phyloP scores from a whole-genome alignment of 2,888 invertebrate species.

The Zelleria hepariella region DNA sequence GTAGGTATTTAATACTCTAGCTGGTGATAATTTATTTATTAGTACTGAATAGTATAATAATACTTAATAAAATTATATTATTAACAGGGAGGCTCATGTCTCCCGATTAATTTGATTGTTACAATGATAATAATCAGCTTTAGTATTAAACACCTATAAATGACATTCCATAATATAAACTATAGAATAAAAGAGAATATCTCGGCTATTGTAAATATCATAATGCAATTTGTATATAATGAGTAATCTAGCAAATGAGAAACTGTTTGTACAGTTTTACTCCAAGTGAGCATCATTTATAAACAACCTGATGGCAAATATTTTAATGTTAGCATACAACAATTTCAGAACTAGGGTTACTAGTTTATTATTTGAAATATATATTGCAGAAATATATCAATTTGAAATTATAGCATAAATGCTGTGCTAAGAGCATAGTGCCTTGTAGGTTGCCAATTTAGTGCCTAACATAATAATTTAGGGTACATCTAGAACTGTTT shows the following conservation, averaged over 20 bases:
- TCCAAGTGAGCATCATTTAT: not conserved
- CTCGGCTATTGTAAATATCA: constrained; percentile 58
- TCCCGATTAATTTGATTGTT: not conserved
- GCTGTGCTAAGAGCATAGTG: constrained; percentile 73
- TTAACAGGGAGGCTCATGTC: not conserved
- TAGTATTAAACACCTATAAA: constrained; percentile 44
- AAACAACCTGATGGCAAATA: not conserved
- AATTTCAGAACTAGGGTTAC: not conserved
- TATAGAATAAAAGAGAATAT: constrained; percentile 29
- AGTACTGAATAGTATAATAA: not conserved
- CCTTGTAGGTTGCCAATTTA: constrained; percentile 74
- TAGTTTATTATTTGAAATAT: not conserved
- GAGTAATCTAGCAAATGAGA: constrained; percentile 13
- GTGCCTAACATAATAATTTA: constrained; percentile 59
- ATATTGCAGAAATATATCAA: constrained; percentile 3
- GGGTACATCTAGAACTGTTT: constrained; percentile 7
- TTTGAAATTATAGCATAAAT: constrained; percentile 43
- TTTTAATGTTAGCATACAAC: not conserved
- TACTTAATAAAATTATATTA: not conserved
- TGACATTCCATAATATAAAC: constrained; percentile 57
- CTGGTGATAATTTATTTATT: constrained; percentile 1
- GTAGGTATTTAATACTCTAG: constrained; percentile 15
- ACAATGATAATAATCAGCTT: constrained; percentile 16
- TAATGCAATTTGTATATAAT: constrained; percentile 53
- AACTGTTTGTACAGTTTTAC: not conserved